Conservation (phyloP, 2,797 vertebrate species). For the Molothrus ater region DNA sequence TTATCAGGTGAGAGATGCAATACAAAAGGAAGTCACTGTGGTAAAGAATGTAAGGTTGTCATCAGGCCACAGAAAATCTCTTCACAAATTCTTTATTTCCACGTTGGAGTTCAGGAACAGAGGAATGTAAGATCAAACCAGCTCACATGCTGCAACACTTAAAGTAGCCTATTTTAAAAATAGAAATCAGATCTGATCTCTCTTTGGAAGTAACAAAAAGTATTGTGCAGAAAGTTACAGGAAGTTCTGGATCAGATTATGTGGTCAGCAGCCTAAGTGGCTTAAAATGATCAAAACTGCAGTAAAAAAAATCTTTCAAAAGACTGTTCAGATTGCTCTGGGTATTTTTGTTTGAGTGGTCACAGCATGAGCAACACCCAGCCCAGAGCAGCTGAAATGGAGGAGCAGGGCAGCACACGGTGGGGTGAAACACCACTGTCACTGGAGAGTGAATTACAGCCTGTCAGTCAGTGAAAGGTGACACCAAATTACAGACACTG, state of each 20-base stretch:
- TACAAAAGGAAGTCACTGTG: not conserved
- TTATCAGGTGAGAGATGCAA: not conserved
- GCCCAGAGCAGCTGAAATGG: not conserved
- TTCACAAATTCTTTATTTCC: not conserved
- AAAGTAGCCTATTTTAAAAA: not conserved
- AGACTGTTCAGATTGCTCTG: not conserved
- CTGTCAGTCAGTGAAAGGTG: not conserved
- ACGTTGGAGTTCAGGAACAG: not conserved
- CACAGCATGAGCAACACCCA: not conserved
- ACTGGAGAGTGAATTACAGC: not conserved
- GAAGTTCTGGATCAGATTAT: not conserved
- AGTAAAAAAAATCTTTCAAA: not conserved
- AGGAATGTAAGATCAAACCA: not conserved
- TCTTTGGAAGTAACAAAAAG: not conserved
- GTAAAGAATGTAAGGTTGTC: not conserved
- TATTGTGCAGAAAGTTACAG: not conserved
- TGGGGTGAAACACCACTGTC: not conserved
- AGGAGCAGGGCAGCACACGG: not conserved
- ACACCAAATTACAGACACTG: not conserved
- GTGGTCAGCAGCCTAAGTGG: not conserved
- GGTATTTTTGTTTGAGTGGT: accelerated
- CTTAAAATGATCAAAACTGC: not conserved
- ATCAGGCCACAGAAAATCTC: not conserved
- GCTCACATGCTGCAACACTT: not conserved
- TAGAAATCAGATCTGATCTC: not conserved